phyloP scores from a whole-genome alignment of 2,113 vertebrate species.

The Petrocephalus zakoni region DNA sequence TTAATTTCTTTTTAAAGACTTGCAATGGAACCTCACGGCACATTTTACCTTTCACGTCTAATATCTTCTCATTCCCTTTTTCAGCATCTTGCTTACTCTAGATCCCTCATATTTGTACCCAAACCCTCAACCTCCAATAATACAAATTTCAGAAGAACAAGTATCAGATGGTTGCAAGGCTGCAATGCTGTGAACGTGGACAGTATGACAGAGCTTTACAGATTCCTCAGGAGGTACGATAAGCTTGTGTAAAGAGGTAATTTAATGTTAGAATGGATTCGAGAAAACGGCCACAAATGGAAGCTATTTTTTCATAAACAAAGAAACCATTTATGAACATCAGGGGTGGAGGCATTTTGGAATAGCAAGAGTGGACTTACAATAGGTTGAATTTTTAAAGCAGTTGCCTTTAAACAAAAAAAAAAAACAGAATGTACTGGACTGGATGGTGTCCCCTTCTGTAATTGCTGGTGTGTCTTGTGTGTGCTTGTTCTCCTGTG shows the following conservation, averaged over 20 bases:
- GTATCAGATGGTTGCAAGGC: neutral
- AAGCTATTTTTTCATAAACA: neutral
- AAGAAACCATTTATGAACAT: neutral
- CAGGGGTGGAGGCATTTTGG: neutral
- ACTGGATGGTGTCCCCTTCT: neutral
- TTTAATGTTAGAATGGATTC: neutral
- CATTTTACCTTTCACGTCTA: neutral
- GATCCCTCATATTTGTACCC: neutral
- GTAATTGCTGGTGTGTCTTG: neutral
- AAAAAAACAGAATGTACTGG: neutral
- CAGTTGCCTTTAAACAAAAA: neutral
- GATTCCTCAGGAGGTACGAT: neutral
- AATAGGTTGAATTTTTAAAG: neutral
- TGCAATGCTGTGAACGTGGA: neutral
- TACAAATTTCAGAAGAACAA: neutral
- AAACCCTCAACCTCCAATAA: neutral
- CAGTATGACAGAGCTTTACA: neutral
- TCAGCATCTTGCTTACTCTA: neutral
- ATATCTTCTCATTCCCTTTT: neutral
- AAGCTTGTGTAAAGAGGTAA: neutral
- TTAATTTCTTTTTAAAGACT: neutral
- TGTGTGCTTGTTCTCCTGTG: neutral
- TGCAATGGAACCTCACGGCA: neutral
- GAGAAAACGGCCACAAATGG: neutral
- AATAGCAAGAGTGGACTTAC: neutral